phyloP scores from a whole-genome alignment of 23 tunicate species.

The Styela plicata region DNA sequence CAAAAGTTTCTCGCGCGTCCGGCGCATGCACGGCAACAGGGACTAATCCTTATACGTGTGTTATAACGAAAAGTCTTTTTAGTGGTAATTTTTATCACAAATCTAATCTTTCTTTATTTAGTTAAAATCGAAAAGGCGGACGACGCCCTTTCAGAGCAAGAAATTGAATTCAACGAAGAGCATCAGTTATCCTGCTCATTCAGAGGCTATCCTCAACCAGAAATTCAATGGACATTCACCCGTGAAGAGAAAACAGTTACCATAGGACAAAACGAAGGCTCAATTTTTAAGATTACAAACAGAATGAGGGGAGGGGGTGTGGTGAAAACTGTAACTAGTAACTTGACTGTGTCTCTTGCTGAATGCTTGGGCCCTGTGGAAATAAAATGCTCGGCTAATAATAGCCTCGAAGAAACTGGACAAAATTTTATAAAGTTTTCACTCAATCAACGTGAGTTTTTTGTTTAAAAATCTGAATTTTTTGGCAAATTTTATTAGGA shows the following conservation, averaged over 20 bases:
- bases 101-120: no score
- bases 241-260: neutral
- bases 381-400: neutral
- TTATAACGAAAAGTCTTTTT: no score
- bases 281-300: neutral
- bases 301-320: neutral
- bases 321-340: neutral
- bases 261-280: neutral
- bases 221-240: neutral
- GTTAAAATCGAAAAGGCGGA: neutral
- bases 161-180: neutral
- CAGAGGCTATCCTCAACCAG: neutral
- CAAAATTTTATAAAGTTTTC: neutral
- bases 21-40: no score
- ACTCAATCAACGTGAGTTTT: neutral
- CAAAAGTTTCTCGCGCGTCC: no score
- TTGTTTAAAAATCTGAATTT: no score
- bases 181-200: neutral
- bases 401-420: neutral
- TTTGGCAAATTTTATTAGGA: no score
- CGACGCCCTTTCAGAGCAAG: neutral
- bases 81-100: no score
- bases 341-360: neutral
- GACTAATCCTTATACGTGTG: no score
- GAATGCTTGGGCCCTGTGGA: neutral